Conservation (phyloP, 2,888 invertebrate genomes). For the Amitus sp. region DNA sequence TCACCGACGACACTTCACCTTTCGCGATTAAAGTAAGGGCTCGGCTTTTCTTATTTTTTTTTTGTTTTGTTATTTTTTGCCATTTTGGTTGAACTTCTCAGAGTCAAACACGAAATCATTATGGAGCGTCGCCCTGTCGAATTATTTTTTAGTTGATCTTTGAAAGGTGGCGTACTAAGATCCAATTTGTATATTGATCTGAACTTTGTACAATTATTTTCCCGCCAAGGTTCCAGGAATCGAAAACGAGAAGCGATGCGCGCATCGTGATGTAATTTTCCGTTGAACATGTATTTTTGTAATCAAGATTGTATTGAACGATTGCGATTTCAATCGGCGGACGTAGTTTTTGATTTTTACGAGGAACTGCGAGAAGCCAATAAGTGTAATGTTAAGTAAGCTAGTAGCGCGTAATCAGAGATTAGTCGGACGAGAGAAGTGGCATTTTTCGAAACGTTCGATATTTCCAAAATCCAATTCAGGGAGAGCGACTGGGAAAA, state of each 20-base stretch:
- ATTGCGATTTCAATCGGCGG: neutral
- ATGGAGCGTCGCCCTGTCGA: constrained; percentile 14
- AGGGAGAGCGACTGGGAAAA: constrained; percentile 22
- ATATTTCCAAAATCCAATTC: constrained; percentile 44
- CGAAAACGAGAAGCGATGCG: neutral
- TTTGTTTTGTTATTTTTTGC: constrained; percentile 1
- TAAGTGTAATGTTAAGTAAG: constrained; percentile 21
- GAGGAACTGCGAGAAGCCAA: constrained; percentile 6
- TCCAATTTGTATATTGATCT: constrained; percentile 26
- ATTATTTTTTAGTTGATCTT: constrained; percentile 22
- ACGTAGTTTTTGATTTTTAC: constrained; percentile 2
- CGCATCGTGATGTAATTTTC: neutral
- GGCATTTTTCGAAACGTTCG: constrained; percentile 45
- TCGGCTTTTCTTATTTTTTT: constrained; percentile 4
- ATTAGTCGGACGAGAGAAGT: constrained; percentile 26
- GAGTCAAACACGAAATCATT: constrained; percentile 10
- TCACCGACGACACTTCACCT: constrained; percentile 18
- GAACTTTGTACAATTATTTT: constrained; percentile 8
- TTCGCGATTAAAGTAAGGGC: too few relatives aligned
- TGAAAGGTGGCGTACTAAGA: constrained; percentile 8
- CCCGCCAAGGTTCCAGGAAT: neutral
- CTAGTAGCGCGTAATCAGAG: constrained; percentile 9
- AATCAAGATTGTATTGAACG: neutral
- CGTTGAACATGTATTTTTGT: neutral
- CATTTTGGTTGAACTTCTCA: too few relatives aligned